Percentiles rank a stretch among this genome's conserved stretches.
phyloP scores from a whole-genome alignment of 2,113 vertebrate genomes.

The Cathartes aura region DNA sequence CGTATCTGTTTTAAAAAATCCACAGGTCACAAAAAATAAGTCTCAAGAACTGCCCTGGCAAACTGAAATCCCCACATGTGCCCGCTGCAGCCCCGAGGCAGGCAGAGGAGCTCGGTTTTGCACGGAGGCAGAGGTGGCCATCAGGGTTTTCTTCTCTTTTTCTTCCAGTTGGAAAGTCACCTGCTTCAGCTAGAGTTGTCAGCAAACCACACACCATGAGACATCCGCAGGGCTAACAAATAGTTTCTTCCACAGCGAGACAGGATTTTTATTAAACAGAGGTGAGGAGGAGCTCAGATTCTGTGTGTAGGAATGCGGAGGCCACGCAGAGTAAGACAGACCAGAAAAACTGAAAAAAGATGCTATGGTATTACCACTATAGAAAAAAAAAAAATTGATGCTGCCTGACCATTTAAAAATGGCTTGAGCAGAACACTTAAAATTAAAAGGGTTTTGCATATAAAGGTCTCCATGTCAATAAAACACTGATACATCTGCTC shows the following conservation, averaged over 20 bases:
- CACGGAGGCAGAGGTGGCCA: not conserved
- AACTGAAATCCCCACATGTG: not conserved
- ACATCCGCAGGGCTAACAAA: not conserved
- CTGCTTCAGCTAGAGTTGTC: not conserved
- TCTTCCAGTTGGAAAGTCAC: not conserved
- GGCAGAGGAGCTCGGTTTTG: not conserved
- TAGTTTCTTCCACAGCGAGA: not conserved
- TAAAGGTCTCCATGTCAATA: not conserved
- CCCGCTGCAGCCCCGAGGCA: not conserved
- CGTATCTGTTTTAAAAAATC: not conserved
- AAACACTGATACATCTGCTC: not conserved
- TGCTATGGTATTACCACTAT: not conserved
- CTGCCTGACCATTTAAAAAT: not conserved
- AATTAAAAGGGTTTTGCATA: not conserved
- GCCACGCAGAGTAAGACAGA: fast-evolving
- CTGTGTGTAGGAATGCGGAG: not conserved
- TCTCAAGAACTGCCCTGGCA: not conserved
- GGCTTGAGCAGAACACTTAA: not conserved
- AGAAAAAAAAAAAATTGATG: not conserved
- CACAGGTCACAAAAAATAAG: not conserved
- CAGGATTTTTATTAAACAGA: not conserved
- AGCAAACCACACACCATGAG: not conserved
- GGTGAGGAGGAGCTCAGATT: not conserved
- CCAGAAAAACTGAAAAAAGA: not conserved
- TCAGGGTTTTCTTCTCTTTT: not conserved